Conservation (phyloP, 2,113 vertebrate species). For the Phrynocephalus versicolor region DNA sequence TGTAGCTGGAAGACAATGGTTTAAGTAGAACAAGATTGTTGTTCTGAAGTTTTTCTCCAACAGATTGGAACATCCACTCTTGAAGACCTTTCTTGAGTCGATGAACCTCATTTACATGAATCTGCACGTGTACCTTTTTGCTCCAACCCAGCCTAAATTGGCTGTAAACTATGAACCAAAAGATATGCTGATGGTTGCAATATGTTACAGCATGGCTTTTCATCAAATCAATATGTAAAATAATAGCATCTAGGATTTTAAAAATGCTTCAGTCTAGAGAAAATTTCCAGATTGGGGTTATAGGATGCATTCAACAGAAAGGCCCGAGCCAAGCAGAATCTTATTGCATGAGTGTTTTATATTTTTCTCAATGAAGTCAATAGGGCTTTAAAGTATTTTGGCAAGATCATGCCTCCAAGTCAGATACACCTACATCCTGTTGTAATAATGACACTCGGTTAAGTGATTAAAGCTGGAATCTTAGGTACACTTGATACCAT, state of each 20-base stretch:
- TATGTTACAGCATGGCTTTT: not conserved
- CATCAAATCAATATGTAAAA: not conserved
- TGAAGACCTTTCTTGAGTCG: not conserved
- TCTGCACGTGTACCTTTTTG: not conserved
- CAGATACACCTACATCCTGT: no score
- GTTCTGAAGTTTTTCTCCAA: not conserved
- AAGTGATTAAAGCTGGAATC: no score
- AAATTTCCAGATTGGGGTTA: not conserved
- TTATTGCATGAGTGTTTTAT: not conserved
- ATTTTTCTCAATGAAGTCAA: not conserved
- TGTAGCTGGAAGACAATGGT: not conserved
- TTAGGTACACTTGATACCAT: no score
- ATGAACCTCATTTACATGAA: not conserved
- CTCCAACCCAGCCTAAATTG: not conserved
- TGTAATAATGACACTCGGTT: no score
- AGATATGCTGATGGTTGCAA: not conserved
- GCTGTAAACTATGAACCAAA: no score
- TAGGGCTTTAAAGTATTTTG: not conserved
- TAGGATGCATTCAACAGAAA: not conserved
- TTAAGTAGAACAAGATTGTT: not conserved
- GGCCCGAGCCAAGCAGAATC: not conserved
- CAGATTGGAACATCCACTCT: not conserved
- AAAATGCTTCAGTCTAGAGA: not conserved
- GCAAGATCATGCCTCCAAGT: not conserved
- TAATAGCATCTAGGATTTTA: not conserved